Base-by-base conservation (phyloP, 2,888 invertebrate species). In the Craniophora ligustri region DNA sequence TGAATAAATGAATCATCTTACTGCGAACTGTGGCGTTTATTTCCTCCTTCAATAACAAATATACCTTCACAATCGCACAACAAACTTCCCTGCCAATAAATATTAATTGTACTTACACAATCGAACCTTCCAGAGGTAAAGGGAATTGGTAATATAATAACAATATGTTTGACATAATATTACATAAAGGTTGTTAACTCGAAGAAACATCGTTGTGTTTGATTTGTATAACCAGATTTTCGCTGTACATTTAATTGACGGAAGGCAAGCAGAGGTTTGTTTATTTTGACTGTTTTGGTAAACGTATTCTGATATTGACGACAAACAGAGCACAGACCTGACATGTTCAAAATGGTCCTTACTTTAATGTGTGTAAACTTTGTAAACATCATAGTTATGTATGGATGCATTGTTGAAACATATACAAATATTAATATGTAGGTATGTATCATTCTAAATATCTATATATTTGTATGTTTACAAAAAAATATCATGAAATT, bases 141-240 rank as follows among this genome's bases (percentile, higher is more conserved):
- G 35, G 56, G 16, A 18, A 48, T 13, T 3, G n/a, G 5, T 54
- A 57, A 56, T 70, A 44, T 34, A 59, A 73, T 65, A 64, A 65
- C 46, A 68, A 67, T 59, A 23, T 46, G 40, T 62, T 48, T 67
- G 61, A 62, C 70, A 62, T 62, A 60, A n/a, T n/a, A n/a, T 60
- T 62, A 56, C 55, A 66, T 21, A 64, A 42, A 40, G 34, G 18
- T 46, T 41, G 48, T 55, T 60, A 50, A 69, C 53, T 47, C 28
- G 48, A 65, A 51, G 61, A 51, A 62, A 60, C 55, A 60, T 53
- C 39, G 14, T 26, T 8, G 36, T 57, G 18, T 70, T 50, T 47
- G 47, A 18, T 30, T 19, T 44, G 36, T 53, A 18, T 56, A 58
- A 53, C 49, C 35, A 28, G 49, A 63, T 50, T 16, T 46, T 39